Percentiles rank a stretch among this genome's conserved stretches.
Conservation (phyloP, 2,888 invertebrate species). For the Muschampia plurimacula region DNA sequence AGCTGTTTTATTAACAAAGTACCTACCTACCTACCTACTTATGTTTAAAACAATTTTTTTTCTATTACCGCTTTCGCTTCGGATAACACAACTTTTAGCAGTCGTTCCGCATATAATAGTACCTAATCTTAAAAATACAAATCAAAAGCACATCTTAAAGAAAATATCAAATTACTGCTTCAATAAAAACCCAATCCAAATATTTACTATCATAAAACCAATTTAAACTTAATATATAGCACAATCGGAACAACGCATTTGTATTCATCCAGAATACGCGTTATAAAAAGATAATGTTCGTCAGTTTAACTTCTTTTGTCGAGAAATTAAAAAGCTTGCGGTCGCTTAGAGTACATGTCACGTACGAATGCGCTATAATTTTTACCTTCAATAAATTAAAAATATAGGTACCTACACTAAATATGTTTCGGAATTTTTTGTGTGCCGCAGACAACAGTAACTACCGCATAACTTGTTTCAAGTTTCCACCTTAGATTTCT, state of each 20-base stretch:
- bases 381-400: constrained; percentile 75
- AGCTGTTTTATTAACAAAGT: no score
- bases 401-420: constrained; percentile 52
- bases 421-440: constrained; percentile 36
- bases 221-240: constrained; percentile 82
- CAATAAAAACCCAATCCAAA: constrained; percentile 83
- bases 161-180: constrained; percentile 82
- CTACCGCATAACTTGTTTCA: constrained; percentile 47
- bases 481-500: constrained; percentile 35
- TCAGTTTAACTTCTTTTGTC: constrained; percentile 79
- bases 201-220: constrained; percentile 83
- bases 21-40: no score
- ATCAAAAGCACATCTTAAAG: constrained; percentile 67
- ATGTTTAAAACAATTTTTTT: no score
- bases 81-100: constrained; percentile 64
- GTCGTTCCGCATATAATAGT: constrained; percentile 77
- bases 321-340: constrained; percentile 74
- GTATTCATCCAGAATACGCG: constrained; percentile 73
- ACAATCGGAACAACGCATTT: constrained; percentile 76
- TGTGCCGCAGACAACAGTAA: constrained; percentile 27
- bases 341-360: constrained; percentile 71
- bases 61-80: constrained; percentile 41
- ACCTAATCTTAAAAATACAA: constrained; percentile 71
- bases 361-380: constrained; percentile 78
- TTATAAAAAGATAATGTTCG: constrained; percentile 78